These are phyloP conservation scores for Pseudochirops cupreus DNA, from an alignment of 2,797 vertebrate genomes.

Conservation along the genomic window DNA sequence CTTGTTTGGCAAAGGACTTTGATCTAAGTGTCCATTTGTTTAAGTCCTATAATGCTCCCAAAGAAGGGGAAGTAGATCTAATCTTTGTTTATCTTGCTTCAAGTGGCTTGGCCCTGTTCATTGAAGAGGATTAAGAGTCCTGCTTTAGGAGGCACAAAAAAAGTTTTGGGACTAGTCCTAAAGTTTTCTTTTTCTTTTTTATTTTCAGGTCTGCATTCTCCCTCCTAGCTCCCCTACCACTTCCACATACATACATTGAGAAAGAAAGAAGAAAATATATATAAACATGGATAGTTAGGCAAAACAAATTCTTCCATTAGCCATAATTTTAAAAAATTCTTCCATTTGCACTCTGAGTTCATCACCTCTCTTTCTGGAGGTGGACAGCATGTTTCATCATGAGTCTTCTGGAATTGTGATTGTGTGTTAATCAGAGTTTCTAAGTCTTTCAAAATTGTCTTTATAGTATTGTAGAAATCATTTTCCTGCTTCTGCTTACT, in stretches of 20 bases:
- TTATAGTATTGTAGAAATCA: background rate
- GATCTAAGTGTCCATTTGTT: background rate
- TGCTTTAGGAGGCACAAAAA: background rate
- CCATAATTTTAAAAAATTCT: background rate
- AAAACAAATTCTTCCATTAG: background rate
- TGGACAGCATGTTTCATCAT: background rate
- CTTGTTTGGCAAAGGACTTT: slow-evolving; percentile 19
- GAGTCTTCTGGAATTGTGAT: background rate
- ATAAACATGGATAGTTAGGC: background rate
- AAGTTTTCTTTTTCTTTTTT: background rate
- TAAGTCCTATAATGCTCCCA: background rate
- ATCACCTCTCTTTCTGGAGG: background rate
- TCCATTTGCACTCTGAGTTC: background rate
- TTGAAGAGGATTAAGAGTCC: background rate
- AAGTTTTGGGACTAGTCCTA: background rate
- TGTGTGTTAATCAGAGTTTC: background rate
- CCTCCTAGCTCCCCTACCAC: background rate
- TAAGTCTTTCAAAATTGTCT: background rate
- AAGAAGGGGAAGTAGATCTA: background rate
- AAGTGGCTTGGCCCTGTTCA: background rate
- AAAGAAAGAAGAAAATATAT: background rate
- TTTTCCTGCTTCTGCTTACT: background rate
- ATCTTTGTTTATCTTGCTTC: background rate
- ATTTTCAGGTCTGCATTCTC: background rate
- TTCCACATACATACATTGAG: background rate